Evolutionary conservation across 2,888 invertebrate genomes (phyloP).

Genomic region (Drosophila anomelani): DNA sequence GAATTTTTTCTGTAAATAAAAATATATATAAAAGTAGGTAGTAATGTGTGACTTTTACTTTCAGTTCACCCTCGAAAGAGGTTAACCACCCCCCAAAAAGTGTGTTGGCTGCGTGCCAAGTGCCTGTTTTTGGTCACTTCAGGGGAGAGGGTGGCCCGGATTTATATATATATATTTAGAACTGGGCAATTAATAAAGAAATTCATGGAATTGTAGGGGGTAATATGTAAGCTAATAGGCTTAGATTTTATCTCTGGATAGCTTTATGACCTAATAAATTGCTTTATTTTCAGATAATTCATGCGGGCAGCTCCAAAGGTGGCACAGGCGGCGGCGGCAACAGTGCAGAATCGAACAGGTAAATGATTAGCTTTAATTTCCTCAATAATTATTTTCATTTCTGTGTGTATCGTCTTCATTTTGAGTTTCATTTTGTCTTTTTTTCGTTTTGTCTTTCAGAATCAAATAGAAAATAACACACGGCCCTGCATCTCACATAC

Average conservation of each 20-base stretch:
- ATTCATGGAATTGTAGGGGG: constrained; percentile 28
- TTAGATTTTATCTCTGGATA: constrained; percentile 23
- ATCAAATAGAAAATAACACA: constrained; percentile 64
- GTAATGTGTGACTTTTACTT: constrained; percentile 7
- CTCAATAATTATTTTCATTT: constrained; percentile 30
- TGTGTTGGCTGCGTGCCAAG: constrained; percentile 68
- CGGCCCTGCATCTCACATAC: constrained; percentile 56
- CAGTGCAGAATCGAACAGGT: constrained; percentile 86
- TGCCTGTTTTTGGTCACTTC: constrained; percentile 48
- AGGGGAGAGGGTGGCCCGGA: neutral
- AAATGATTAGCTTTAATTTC: constrained; percentile 59
- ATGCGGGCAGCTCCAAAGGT: constrained; percentile 85
- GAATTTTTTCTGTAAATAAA: constrained; percentile 2
- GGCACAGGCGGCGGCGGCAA: constrained; percentile 84
- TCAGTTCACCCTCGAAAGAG: constrained; percentile 29
- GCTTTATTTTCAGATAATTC: constrained; percentile 86
- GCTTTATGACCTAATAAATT: constrained; percentile 32
- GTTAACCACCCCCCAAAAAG: constrained; percentile 9
- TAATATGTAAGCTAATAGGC: constrained; percentile 24
- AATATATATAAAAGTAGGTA: neutral
- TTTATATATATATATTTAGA: constrained; percentile 17
- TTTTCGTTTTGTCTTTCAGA: constrained; percentile 67
- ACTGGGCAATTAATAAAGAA: constrained; percentile 35
- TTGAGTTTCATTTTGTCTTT: constrained; percentile 46
- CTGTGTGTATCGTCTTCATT: constrained; percentile 31